Evolutionary conservation across 1,140 invertebrate species (phyloP), one percentile per base, ranked within the genome.

Genomic region (Ectropis grisescens): DNA sequence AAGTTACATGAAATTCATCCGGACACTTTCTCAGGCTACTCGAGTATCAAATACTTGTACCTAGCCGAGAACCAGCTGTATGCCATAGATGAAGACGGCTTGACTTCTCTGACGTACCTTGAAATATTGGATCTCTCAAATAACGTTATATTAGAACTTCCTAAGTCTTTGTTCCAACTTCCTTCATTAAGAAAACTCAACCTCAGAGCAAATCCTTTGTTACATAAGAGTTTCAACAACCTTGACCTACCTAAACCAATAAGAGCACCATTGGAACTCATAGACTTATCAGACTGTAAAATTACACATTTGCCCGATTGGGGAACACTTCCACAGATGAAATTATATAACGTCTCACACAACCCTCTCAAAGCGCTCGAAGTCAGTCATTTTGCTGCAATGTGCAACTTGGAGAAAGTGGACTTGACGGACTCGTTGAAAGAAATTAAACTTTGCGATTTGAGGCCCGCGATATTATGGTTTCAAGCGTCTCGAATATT

Each of bases 41-140:
- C 78, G 8, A 82, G 82, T 47, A 56, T 88, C 29, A 84, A 83
- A 46, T 85, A 79, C 57, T 60, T 88, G 37, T 86, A 88, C 58
- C 75, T 88, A 47, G 74, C 80, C 35, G 87, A 88, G 42, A 88
- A 88, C 42, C 79, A 85, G 58, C 85, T 88, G 43, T 82, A 82
- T 54, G 75, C 72, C 12, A 84, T 88, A 23, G 85, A 88, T 36
- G 70, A 83, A 15, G 69, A 84, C 33, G 79, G 84, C 1, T 86
- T 88, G 46, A 58, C 64, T 4, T 71, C 80, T 10, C 64, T 86
- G 15, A 76, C 79, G 23, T 61, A 69, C 41, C 51, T 87, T 16
- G 70, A 85, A 67, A 83, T 83, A 31, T 55, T 87, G 19, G 86
- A 87, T 68, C 75, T 87, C 14, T 85, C 85, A 5, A 83, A 81